Percentiles rank a stretch among this genome's conserved stretches.
phyloP scores from a whole-genome alignment of 2,797 vertebrate genomes.

The Eulemur albifrons region DNA sequence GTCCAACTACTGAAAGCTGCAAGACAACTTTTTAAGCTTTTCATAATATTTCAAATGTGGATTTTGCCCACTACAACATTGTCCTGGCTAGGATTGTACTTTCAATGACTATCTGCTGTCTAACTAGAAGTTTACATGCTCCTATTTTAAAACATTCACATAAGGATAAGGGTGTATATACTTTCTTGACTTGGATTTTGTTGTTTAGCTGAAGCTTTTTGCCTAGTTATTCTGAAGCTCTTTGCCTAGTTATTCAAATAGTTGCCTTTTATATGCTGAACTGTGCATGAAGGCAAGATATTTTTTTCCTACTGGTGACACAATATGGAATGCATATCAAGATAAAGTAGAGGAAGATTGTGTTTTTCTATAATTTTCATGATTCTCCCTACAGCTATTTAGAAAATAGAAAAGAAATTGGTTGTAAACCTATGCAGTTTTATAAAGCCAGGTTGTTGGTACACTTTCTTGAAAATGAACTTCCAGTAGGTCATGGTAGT shows the following conservation, averaged over 20 bases:
- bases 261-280: slow-evolving; percentile 41
- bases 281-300: not conserved
- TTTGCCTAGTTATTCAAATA: slow-evolving; percentile 63
- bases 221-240: slow-evolving; percentile 50
- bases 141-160: slow-evolving; percentile 43
- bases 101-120: not conserved
- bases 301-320: slow-evolving; percentile 44
- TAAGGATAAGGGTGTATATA: slow-evolving; percentile 20
- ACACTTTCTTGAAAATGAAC: slow-evolving; percentile 48
- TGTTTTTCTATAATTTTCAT: slow-evolving; percentile 69
- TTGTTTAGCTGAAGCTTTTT: slow-evolving; percentile 41
- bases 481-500: not conserved
- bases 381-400: slow-evolving; percentile 50
- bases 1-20: not conserved
- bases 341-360: slow-evolving; percentile 40
- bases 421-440: not conserved
- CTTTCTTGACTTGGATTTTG: slow-evolving; percentile 40
- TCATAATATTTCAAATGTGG: not conserved
- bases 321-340: slow-evolving; percentile 65
- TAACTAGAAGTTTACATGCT: not conserved
- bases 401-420: slow-evolving; percentile 46
- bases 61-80: not conserved
- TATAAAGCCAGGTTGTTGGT: not conserved
- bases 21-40: slow-evolving; percentile 44
- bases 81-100: not conserved